These are phyloP conservation scores for Montipora efflorescens DNA, from an alignment of 64 coral and sea anemone species.

Conservation along the genomic window DNA sequence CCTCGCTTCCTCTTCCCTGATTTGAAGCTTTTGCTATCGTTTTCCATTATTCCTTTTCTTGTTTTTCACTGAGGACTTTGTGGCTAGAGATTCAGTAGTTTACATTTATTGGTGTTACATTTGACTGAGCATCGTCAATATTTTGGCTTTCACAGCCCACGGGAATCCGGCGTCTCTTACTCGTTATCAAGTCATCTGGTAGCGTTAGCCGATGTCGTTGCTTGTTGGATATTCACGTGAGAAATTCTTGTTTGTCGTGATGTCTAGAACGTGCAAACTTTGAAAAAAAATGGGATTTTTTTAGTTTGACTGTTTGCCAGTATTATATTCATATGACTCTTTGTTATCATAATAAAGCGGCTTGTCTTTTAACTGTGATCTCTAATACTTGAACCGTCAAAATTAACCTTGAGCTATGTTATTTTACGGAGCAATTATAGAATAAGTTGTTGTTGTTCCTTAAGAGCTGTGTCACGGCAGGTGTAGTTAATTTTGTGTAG, in stretches of 20 bases:
- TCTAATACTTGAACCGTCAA: neutral
- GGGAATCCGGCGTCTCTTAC: neutral
- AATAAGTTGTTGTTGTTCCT: no score
- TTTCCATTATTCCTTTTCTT: neutral
- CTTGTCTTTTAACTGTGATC: neutral
- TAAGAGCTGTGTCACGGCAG: no score
- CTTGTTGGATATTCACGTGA: neutral
- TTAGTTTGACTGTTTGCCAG: neutral
- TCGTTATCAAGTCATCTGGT: neutral
- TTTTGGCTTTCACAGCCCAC: neutral
- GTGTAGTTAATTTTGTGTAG: no score
- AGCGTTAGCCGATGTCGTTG: neutral
- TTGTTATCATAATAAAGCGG: neutral
- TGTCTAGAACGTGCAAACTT: neutral
- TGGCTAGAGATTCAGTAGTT: neutral
- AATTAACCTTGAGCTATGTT: neutral
- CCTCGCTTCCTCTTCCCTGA: neutral
- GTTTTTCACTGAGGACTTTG: neutral
- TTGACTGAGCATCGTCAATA: neutral
- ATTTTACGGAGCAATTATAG: no score
- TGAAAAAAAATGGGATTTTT: neutral
- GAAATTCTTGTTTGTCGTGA: neutral
- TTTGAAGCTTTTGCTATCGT: neutral
- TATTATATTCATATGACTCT: neutral
- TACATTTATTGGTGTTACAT: neutral